phyloP scores from a whole-genome alignment of 64 coral and sea anemone species.

The Astreopora myriophthalma region DNA sequence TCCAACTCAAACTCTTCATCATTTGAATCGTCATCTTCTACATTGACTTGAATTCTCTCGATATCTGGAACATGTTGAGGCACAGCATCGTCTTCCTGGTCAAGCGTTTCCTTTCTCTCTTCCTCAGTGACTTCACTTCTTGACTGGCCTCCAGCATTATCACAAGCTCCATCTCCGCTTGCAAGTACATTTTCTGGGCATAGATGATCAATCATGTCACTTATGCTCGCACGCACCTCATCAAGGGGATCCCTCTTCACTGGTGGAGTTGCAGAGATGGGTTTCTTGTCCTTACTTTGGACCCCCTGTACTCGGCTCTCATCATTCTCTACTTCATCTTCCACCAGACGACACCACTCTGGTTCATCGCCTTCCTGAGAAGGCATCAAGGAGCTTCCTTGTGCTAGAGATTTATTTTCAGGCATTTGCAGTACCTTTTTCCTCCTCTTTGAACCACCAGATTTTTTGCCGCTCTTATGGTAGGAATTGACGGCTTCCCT shows the following conservation, averaged over 20 bases:
- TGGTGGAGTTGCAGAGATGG: background rate
- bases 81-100: background rate
- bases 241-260: conserved; percentile 15
- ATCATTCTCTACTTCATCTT: background rate
- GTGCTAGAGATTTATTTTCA: background rate
- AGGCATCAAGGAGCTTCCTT: too few species aligned
- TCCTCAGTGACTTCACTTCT: background rate
- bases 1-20: conserved; percentile 12
- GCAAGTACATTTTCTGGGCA: background rate
- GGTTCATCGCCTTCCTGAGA: background rate
- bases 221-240: background rate
- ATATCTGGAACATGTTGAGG: background rate
- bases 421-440: background rate
- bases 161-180: background rate
- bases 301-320: background rate
- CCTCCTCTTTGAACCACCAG: background rate
- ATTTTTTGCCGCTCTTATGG: conserved; percentile 37
- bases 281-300: background rate
- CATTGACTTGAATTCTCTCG: conserved; percentile 12
- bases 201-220: background rate
- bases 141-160: background rate
- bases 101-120: background rate
- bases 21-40: background rate
- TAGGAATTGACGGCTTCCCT: background rate
- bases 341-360: conserved; percentile 17